A percentile compares a stretch with the other conserved stretches of the same genome.
Conservation (phyloP, 2,797 vertebrate species). For the Anguilla megastoma region DNA sequence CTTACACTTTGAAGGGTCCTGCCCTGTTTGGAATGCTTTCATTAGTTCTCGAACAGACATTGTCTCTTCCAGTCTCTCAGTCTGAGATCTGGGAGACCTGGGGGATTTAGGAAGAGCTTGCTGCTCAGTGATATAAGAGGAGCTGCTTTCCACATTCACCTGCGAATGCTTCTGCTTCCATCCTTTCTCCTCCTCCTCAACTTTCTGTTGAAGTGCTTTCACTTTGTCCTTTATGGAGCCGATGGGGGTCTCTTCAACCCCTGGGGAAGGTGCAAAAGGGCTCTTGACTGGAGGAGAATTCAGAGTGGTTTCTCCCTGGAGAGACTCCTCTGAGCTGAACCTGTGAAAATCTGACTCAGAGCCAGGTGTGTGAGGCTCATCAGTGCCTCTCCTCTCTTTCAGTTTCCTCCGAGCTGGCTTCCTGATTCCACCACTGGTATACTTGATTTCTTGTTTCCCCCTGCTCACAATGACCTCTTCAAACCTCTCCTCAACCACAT, state of each 20-base stretch:
- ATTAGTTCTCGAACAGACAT: conserved; percentile 95
- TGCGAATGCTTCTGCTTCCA: conserved; percentile 70
- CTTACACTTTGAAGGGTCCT: conserved; percentile 91
- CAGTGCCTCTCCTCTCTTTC: conserved; percentile 69
- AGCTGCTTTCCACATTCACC: conserved; percentile 51
- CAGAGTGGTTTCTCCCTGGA: conserved; percentile 74
- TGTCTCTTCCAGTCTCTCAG: conserved; percentile 90
- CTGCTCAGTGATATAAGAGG: conserved; percentile 42
- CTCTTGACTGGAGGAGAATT: conserved; percentile 50
- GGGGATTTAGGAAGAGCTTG: conserved; percentile 71
- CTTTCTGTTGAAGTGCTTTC: conserved; percentile 88
- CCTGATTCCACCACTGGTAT: conserved; percentile 77
- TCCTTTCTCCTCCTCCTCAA: conserved; percentile 73
- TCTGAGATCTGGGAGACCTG: conserved; percentile 76
- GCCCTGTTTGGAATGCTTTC: conserved; percentile 94
- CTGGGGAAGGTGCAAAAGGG: conserved; percentile 81
- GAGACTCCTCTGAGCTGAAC: conserved; percentile 80
- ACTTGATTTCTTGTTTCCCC: conserved; percentile 68
- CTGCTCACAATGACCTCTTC: conserved; percentile 63
- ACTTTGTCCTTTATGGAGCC: conserved; percentile 97
- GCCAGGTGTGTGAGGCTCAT: conserved; percentile 51
- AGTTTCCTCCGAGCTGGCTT: conserved; percentile 88
- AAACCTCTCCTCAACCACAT: conserved; percentile 61
- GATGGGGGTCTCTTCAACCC: conserved; percentile 90
- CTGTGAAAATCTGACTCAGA: conserved; percentile 75